phyloP scores from a whole-genome alignment of 2,888 invertebrate genomes.

The Xestia c-nigrum region DNA sequence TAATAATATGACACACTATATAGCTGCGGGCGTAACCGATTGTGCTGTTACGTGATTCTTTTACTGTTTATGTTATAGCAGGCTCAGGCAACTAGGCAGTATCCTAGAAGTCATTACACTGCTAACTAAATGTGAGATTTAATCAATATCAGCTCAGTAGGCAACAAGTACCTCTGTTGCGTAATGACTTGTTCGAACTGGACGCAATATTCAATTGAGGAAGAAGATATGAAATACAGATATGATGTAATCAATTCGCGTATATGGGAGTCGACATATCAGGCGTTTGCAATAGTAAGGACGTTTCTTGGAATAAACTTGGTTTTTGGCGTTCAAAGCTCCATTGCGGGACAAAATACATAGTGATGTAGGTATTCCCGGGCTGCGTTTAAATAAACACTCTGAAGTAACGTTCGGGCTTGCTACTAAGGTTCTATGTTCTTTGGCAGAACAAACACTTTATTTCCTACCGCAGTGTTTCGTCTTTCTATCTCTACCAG shows the following conservation, averaged over 20 bases:
- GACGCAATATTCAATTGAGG: conserved; percentile 66
- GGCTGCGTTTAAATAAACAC: neutral
- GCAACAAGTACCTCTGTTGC: conserved; percentile 41
- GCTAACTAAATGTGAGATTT: conserved; percentile 48
- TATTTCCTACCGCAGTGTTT: neutral
- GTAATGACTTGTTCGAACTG: conserved; percentile 55
- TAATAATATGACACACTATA: conserved; percentile 70
- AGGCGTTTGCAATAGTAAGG: conserved; percentile 56
- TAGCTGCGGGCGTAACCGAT: conserved; percentile 42
- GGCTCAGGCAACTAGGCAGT: conserved; percentile 22
- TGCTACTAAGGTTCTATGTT: neutral
- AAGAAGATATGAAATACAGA: conserved; percentile 63
- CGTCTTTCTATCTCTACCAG: neutral
- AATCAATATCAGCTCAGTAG: conserved; percentile 50
- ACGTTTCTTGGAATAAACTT: conserved; percentile 31
- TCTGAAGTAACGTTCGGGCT: neutral
- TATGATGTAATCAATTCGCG: conserved; percentile 66
- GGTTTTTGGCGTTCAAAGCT: neutral
- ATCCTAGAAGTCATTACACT: conserved; percentile 50
- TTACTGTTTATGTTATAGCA: conserved; percentile 39
- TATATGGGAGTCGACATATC: conserved; percentile 45
- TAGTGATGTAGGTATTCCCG: neutral
- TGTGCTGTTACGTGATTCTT: conserved; percentile 55
- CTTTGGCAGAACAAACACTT: neutral
- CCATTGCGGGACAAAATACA: neutral